A percentile compares a stretch with the other conserved stretches of the same genome.
Evolutionary conservation across 2,888 invertebrate species (phyloP).

Genomic region (Eumacrocentrus americanus): DNA sequence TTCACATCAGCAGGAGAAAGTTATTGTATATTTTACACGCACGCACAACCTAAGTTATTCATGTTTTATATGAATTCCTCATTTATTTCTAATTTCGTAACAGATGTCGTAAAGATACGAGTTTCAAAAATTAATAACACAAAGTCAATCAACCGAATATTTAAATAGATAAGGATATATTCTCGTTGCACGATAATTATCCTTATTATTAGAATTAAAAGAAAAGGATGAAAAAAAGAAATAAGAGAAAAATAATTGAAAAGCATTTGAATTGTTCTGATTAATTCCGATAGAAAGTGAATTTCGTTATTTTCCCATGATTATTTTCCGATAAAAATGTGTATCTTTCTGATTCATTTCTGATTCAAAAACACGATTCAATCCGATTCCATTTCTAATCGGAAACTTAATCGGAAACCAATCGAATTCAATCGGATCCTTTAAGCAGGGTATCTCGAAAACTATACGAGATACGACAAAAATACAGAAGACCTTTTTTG

Average conservation of each 20-base stretch:
- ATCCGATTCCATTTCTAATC: too few relatives aligned
- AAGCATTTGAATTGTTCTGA: background rate
- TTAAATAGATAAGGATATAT: background rate
- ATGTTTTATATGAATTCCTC: background rate
- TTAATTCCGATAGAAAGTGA: too few relatives aligned
- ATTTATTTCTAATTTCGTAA: background rate
- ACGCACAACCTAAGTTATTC: background rate
- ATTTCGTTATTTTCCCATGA: too few relatives aligned
- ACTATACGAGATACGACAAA: too few relatives aligned
- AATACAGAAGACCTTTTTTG: too few relatives aligned
- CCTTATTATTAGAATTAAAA: background rate
- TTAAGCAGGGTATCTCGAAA: too few relatives aligned
- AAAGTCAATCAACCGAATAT: background rate
- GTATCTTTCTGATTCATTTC: too few relatives aligned
- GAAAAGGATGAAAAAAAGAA: background rate
- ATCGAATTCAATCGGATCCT: too few relatives aligned
- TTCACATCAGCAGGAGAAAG: background rate
- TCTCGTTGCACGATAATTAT: background rate
- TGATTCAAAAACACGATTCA: too few relatives aligned
- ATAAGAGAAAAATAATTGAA: background rate
- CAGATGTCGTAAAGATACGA: background rate
- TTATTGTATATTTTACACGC: background rate
- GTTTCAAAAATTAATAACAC: background rate
- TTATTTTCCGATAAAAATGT: too few relatives aligned
- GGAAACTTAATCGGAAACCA: too few relatives aligned